phyloP scores from a whole-genome alignment of 2,888 invertebrate genomes.

The Mesoligia furuncula region DNA sequence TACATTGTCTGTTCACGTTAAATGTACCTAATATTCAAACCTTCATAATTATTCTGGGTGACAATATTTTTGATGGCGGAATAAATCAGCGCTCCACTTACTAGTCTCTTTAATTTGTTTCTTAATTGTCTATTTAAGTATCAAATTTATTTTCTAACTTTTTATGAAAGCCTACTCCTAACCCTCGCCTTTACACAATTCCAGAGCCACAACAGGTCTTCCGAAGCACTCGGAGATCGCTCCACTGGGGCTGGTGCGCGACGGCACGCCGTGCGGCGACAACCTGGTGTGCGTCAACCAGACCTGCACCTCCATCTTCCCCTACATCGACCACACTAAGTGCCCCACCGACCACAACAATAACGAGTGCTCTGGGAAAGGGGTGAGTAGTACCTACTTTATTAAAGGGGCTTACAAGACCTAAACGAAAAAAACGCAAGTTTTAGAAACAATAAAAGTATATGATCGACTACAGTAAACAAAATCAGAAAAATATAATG shows the following conservation, averaged over 20 bases:
- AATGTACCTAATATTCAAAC: too few relatives aligned
- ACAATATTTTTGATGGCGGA: too few relatives aligned
- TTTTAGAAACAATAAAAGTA: too few relatives aligned
- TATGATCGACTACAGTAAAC: too few relatives aligned
- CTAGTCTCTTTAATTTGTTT: too few relatives aligned
- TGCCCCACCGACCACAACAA: conserved; percentile 97
- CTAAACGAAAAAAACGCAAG: too few relatives aligned
- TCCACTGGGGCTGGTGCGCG: conserved; percentile 96
- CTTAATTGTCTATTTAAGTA: too few relatives aligned
- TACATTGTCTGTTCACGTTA: too few relatives aligned
- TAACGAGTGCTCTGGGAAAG: conserved; percentile 98
- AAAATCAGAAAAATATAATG: too few relatives aligned
- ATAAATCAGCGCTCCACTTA: too few relatives aligned
- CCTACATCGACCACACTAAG: conserved; percentile 95
- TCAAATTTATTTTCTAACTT: background rate
- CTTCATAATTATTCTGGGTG: too few relatives aligned
- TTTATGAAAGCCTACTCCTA: background rate
- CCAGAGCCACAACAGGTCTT: conserved; percentile 94
- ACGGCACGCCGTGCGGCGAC: conserved; percentile 98
- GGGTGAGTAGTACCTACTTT: conserved; percentile 92
- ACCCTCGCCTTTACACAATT: conserved; percentile 52
- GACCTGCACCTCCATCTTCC: conserved; percentile 96
- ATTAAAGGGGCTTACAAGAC: too few relatives aligned
- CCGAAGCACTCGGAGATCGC: conserved; percentile 92
- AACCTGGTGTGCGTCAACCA: conserved; percentile 98